Base-by-base conservation (phyloP, 2,888 invertebrate species). In the Marronus borbonicus region DNA sequence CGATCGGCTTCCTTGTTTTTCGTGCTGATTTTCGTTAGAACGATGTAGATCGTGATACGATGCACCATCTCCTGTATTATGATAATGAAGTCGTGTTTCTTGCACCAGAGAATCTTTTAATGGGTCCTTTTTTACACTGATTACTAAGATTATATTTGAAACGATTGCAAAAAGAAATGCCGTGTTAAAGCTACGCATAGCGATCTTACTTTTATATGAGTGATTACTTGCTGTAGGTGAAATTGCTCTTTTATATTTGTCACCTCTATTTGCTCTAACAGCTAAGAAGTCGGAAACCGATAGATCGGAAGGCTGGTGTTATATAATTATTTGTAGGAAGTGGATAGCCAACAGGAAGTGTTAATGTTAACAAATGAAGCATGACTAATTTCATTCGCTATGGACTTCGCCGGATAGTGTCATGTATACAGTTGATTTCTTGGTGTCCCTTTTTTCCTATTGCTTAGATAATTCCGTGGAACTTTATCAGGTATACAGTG, bases 211-310 rank as follows among this genome's bases (percentile, higher is more conserved):
- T 60, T 39, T 24, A 72, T 58, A 58, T 31, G 44, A 44, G 3
- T 74, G 72, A 28, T 12, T 74, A 28, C 60, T 17, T 44, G 20
- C 7, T 17, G 3, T 14, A 68, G 3, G 49, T 50, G 49, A 28
- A 12, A 55, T 62, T 74, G 62, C 12, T 49, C 20, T 20, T 74
- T 74, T 74, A 74, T 74, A 74, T 60, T 44, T 60, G 17, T 74
- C 72, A 60, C 72, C 55, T 5, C 58, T 44, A 17, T 44, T 74
- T 28, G 36, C 24, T 58, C 55, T 10, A 20, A 44, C 2, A 5
- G 2, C 5, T 17, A 20, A 58, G 20, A 20, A 58, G 20, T 58
- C 31, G 12, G 2, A 20, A 62, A 28, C 24, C n/a, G 31, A 31
- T 31, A 44, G 60, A 74, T 74, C 72, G 72, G 72, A 74, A 74